Base-by-base conservation (phyloP, 1,140 invertebrate species). In the Fopius arisanus region DNA sequence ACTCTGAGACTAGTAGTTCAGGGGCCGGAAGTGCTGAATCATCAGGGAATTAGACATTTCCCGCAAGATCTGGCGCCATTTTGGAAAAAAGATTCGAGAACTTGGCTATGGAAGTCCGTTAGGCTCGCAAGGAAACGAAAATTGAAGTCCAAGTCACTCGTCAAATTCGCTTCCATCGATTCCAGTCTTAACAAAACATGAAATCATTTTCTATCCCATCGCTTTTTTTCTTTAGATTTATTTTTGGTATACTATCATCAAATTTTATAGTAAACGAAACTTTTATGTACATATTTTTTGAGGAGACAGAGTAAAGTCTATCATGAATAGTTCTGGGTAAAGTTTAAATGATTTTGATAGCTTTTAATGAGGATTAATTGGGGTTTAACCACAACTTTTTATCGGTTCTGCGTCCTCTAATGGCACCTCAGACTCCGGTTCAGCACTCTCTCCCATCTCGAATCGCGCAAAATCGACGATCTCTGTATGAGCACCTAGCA, bases 381-480 rank as follows among this genome's bases (percentile, higher is more conserved):
- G n/a, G 14, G 5, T 26, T 73, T 21, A 73, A 73, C 72, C 65
- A 21, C 66, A 68, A 0, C 31, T 67, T 73, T 73, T 68, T 7
- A 73, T 21, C 6, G 51, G 31, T 31, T 62, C 19, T 0, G 62
- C 26, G n/a, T 65, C 4, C 9, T 54, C 41, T n/a, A 19, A 1
- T 26, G 9, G 33, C 68, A 87, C 88, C 92, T 79, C 92, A 91
- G 80, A 91, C n/a, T n/a, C n/a, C 89, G 72, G 90, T 63, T 89
- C 77, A 3, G 83, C n/a, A 4, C 54, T 75, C 84, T 94, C 93
- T 5, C 96, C 96, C 85, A 95, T 94, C 86, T 96, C 95, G 85
- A 93, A 96, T 59, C 96, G 90, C 72, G 93, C 90, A 88, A 95
- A 98, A 84, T 96, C 95, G n/a, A 95, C 67, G 29, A 97, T 86